Evolutionary conservation across 2,888 invertebrate genomes (phyloP).

Genomic region (Acrobasis repandana): DNA sequence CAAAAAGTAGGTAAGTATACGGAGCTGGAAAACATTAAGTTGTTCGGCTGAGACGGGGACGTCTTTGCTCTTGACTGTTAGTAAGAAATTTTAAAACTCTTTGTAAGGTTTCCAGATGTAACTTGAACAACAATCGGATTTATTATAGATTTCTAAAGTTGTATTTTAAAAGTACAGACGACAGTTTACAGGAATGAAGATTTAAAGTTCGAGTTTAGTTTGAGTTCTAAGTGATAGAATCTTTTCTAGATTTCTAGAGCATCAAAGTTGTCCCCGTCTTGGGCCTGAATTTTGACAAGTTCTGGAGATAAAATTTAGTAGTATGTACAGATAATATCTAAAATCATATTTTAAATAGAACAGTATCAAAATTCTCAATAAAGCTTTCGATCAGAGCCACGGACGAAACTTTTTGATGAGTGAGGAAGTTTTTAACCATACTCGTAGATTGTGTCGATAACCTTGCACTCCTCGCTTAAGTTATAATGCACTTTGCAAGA

Average conservation of each 20-base stretch:
- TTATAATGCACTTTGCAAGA: no score
- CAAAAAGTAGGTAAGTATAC: constrained; percentile 30
- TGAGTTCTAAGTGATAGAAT: background rate
- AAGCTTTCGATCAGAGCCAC: background rate
- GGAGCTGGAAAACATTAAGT: constrained; percentile 42
- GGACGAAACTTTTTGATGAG: background rate
- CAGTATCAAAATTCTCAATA: background rate
- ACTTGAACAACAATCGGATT: background rate
- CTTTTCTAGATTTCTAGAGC: background rate
- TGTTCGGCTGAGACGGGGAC: constrained; percentile 37
- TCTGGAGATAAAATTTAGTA: background rate
- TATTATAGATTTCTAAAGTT: background rate
- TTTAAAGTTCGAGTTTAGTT: background rate
- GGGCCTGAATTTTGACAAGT: background rate
- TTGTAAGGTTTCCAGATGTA: background rate
- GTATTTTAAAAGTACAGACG: background rate
- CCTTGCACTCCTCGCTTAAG: no score
- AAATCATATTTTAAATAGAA: background rate
- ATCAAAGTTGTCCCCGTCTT: constrained; percentile 8
- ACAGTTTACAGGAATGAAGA: background rate
- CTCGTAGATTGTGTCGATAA: no score
- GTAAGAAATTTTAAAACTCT: constrained; percentile 6
- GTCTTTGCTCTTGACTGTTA: constrained; percentile 25
- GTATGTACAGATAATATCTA: background rate
- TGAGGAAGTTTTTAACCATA: background rate